Evolutionary conservation across 2,113 vertebrate species (phyloP).

Genomic region (Osmerus eperlanus): DNA sequence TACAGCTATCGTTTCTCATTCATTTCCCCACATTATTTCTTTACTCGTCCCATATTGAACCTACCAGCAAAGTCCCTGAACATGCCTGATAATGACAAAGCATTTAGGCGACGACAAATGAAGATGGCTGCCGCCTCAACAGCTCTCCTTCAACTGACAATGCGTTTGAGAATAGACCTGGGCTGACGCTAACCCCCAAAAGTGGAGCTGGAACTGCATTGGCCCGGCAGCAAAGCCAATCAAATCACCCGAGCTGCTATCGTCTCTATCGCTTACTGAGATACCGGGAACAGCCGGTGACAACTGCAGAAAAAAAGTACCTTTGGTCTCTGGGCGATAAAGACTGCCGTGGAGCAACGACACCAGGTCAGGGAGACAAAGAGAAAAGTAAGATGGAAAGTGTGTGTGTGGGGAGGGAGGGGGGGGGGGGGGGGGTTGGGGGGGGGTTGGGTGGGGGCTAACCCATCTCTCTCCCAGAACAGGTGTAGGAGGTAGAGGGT

Average conservation of each 20-base stretch:
- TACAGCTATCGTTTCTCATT: no score
- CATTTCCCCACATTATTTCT: no score
- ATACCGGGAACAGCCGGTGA: constrained; percentile 10
- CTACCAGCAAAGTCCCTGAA: no score
- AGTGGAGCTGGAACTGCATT: not conserved
- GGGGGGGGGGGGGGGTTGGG: no score
- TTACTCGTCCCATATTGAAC: no score
- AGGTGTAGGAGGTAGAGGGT: not conserved
- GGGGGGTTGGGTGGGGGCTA: not conserved
- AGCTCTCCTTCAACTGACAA: not conserved
- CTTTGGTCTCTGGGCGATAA: not conserved
- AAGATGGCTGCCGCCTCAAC: not conserved
- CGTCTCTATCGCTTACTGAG: constrained; percentile 5
- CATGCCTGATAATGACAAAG: not conserved
- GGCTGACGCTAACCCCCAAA: no score
- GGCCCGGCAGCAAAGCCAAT: not conserved
- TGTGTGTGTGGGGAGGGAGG: no score
- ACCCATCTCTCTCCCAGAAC: constrained; percentile 2
- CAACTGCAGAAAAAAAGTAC: constrained; percentile 14
- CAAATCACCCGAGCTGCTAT: constrained; percentile 18
- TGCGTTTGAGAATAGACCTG: not conserved
- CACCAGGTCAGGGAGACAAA: not conserved
- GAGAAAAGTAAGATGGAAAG: no score
- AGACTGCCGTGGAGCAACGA: not conserved
- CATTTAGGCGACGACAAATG: not conserved